A percentile compares a stretch with the other conserved stretches of the same genome.
phyloP scores from a whole-genome alignment of 2,797 vertebrate genomes.

The Leptoclinus maculatus region DNA sequence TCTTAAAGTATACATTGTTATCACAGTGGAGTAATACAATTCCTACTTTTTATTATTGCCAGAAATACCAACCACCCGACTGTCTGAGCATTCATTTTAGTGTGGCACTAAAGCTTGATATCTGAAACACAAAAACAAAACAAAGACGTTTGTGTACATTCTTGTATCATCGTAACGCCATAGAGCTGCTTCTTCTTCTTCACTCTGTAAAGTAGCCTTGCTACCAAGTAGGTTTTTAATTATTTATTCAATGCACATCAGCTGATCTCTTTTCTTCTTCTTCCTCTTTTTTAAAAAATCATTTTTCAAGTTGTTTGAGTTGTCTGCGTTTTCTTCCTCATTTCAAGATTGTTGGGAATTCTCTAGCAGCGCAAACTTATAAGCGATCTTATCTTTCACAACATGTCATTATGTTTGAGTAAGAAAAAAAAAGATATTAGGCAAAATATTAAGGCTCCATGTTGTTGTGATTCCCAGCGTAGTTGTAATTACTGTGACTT shows the following conservation, averaged over 20 bases:
- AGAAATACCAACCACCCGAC: conserved; percentile 27
- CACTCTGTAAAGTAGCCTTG: background rate
- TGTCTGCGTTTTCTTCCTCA: background rate
- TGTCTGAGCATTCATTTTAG: conserved; percentile 25
- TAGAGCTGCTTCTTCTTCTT: background rate
- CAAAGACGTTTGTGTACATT: background rate
- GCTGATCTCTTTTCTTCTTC: background rate
- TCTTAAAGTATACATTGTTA: background rate
- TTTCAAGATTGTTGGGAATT: background rate
- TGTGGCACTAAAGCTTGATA: background rate
- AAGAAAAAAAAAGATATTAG: no score
- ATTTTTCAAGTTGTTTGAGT: no score
- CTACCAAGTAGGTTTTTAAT: background rate
- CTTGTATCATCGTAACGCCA: background rate
- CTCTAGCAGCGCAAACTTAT: background rate
- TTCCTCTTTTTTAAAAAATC: background rate
- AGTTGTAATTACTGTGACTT: background rate
- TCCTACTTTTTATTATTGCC: conserved; percentile 47
- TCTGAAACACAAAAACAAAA: conserved; percentile 34
- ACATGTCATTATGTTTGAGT: background rate
- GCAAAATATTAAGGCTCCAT: background rate
- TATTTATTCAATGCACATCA: background rate
- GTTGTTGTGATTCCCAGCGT: background rate
- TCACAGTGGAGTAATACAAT: background rate
- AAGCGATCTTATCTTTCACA: background rate